Conservation (phyloP, 2,797 vertebrate genomes). For the Galagoides demidoff region DNA sequence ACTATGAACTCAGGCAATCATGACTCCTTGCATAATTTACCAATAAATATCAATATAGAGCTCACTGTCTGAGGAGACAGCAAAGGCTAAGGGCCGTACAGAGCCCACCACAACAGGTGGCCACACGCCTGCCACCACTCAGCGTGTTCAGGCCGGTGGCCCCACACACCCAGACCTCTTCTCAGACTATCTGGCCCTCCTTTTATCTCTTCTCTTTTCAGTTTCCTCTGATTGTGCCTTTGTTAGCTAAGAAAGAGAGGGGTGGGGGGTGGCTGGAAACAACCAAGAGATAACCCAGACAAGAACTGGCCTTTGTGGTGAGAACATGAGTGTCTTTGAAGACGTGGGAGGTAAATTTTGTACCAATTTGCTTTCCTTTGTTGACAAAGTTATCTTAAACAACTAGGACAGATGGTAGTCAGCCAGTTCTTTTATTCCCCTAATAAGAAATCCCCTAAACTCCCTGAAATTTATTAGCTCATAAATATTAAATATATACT, state of each 20-base stretch:
- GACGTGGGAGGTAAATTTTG: not conserved
- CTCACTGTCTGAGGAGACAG: not conserved
- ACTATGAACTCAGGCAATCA: not conserved
- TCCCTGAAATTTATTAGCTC: conserved; percentile 5
- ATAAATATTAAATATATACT: conserved; percentile 40
- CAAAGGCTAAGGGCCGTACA: not conserved
- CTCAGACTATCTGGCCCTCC: not conserved
- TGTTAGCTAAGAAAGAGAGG: not conserved
- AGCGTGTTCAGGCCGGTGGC: not conserved
- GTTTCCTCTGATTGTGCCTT: not conserved
- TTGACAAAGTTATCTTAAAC: conserved; percentile 42
- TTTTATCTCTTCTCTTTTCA: conserved; percentile 35
- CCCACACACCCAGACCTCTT: not conserved
- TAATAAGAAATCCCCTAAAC: not conserved
- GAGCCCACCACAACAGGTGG: not conserved
- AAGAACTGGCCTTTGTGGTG: not conserved
- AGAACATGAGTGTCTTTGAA: not conserved
- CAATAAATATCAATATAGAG: not conserved
- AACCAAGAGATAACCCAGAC: not conserved
- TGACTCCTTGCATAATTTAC: not conserved
- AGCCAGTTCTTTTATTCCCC: not conserved
- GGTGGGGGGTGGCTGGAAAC: not conserved
- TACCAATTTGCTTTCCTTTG: not conserved
- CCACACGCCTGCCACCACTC: not conserved
- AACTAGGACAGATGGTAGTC: not conserved